These are phyloP conservation scores for Pangasius krempfi DNA, from an alignment of 2,797 vertebrate genomes.

Conservation along the genomic window DNA sequence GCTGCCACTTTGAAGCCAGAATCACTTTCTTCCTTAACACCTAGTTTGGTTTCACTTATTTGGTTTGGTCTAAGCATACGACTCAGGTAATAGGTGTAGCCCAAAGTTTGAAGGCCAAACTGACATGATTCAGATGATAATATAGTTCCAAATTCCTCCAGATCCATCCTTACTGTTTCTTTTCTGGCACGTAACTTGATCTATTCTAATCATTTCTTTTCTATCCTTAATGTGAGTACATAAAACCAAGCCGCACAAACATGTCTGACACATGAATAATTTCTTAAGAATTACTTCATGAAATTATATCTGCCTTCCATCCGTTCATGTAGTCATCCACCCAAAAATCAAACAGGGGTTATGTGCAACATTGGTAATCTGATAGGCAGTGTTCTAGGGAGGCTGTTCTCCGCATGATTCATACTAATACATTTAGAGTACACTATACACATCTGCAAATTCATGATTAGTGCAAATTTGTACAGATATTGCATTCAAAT, in stretches of 20 bases:
- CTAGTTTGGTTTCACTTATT: background rate
- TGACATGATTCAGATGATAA: background rate
- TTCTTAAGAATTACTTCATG: constrained; percentile 61
- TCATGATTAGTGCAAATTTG: background rate
- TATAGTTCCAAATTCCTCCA: background rate
- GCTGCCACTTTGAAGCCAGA: background rate
- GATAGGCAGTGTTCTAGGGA: background rate
- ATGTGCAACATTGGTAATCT: background rate
- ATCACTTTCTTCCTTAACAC: background rate
- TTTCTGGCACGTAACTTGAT: background rate
- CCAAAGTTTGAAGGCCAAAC: background rate
- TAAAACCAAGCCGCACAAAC: constrained; percentile 50
- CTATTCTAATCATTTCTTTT: constrained; percentile 46
- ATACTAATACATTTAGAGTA: background rate
- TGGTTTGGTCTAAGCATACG: background rate
- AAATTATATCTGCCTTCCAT: constrained; percentile 67
- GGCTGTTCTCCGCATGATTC: background rate
- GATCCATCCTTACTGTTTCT: background rate
- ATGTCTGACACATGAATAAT: constrained; percentile 57
- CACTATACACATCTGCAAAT: background rate
- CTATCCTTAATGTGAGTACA: constrained; percentile 61
- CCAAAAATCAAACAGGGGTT: constrained; percentile 29
- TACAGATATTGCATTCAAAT: background rate
- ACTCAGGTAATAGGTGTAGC: background rate
- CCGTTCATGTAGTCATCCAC: constrained; percentile 60